phyloP scores from a whole-genome alignment of 2,888 invertebrate genomes.

The Parascotia fuliginaria region DNA sequence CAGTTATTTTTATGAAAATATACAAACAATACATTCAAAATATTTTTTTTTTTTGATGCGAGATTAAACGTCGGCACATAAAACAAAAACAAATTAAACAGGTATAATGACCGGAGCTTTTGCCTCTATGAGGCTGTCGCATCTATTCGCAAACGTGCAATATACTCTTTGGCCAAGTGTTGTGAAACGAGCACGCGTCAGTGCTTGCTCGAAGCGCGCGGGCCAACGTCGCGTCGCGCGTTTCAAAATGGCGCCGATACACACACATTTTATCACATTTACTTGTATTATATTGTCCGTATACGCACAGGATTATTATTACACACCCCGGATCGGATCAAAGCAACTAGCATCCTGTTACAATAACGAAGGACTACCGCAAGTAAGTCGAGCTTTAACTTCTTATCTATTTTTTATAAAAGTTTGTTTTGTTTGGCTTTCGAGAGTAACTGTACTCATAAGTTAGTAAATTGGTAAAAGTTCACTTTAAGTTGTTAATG shows the following conservation, averaged over 20 bases:
- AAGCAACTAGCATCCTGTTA: slow-evolving; percentile 76
- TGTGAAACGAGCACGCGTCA: slow-evolving; percentile 75
- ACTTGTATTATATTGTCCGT: slow-evolving; percentile 52
- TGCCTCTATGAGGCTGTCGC: slow-evolving; percentile 31
- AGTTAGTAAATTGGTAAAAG: slow-evolving; percentile 5
- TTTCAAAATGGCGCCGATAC: slow-evolving; percentile 73
- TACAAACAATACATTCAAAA: too few species aligned
- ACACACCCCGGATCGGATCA: slow-evolving; percentile 68
- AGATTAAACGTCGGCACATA: too few species aligned
- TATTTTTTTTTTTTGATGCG: too few species aligned
- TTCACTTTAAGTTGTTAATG: not conserved
- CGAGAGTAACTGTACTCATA: slow-evolving; percentile 31
- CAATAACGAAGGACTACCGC: slow-evolving; percentile 70
- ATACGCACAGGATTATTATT: slow-evolving; percentile 68
- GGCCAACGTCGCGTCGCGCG: slow-evolving; percentile 65
- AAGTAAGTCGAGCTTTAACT: slow-evolving; percentile 68
- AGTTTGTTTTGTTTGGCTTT: slow-evolving; percentile 54
- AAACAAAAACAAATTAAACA: too few species aligned
- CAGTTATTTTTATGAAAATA: too few species aligned
- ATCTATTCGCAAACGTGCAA: slow-evolving; percentile 6
- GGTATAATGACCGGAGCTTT: slow-evolving; percentile 1
- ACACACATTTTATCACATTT: slow-evolving; percentile 62
- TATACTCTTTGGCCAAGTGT: slow-evolving; percentile 69
- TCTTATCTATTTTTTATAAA: slow-evolving; percentile 52
- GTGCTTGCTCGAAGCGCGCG: slow-evolving; percentile 75